Evolutionary conservation across 1,140 invertebrate genomes (phyloP).

Genomic region (Halesus radiatus): DNA sequence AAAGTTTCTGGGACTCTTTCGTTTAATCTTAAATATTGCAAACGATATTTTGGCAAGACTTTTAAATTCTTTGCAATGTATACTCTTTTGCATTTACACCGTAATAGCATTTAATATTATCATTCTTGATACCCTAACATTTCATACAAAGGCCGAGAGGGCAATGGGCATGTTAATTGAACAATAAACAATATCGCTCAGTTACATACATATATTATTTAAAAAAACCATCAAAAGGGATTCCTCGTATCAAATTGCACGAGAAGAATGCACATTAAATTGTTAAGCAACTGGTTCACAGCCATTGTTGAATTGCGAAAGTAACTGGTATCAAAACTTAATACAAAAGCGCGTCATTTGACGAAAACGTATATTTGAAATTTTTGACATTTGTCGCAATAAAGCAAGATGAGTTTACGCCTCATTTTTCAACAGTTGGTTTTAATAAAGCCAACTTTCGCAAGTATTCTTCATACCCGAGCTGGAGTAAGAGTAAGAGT

Average conservation of each 20-base stretch:
- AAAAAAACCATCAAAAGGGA: neutral
- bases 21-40: too few relatives aligned
- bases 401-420: neutral
- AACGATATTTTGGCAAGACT: too few relatives aligned
- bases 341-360: constrained; percentile 2
- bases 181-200: too few relatives aligned
- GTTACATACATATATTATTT: neutral
- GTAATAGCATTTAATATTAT: too few relatives aligned
- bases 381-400: constrained; percentile 14
- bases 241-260: neutral
- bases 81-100: too few relatives aligned
- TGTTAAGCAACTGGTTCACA: neutral
- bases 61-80: too few relatives aligned
- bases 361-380: neutral
- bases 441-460: constrained; percentile 10
- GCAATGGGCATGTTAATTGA: too few relatives aligned
- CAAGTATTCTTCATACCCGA: neutral
- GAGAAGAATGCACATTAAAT: neutral
- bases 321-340: neutral
- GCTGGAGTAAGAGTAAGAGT: too few relatives aligned
- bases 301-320: neutral
- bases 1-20: too few relatives aligned
- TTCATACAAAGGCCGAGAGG: too few relatives aligned
- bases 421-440: neutral
- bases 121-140: too few relatives aligned